Evolutionary conservation across 2,113 vertebrate genomes (phyloP), one percentile per base, ranked within the genome.

Genomic region (Hyaena hyaena): DNA sequence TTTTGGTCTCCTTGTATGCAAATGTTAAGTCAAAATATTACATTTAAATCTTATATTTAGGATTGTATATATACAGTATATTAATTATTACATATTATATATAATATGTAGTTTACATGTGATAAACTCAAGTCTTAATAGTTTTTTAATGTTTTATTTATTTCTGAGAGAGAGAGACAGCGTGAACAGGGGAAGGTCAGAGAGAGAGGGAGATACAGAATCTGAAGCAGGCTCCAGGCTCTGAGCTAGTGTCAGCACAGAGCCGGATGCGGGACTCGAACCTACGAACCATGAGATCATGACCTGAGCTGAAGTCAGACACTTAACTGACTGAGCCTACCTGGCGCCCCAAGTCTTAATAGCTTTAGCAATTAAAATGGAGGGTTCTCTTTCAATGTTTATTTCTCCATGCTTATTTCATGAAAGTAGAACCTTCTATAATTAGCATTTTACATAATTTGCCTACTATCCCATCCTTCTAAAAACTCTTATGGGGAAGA

Each of bases 341-440:
- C 39, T 39, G 39, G 39, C 4, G 39, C 39, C 39, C 39, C 39
- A 39, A 63, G 4, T 43, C n/a, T 68, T 74, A 91, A 92, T 35
- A 90, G 16, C 63, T 93, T 76, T 16, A 89, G 9, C 19, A 73
- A 71, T 86, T 82, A 73, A 23, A 81, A 53, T 50, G 50, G 0
- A 93, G 39, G 11, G 8, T 61, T 90, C 6, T 14, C 14, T 95
- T 83, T 79, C 66, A 8, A 85, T 26, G 88, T 28, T 53, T 82
- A 68, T 68, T 93, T 89, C n/a, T 85, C 50, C 50, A 24, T 33
- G 39, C 88, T 95, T 84, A 15, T 92, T 96, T 96, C 53, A 96
- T 5, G 92, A 79, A 73, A 93, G 17, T 48, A 58, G 50, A 93
- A 84, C 58, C 14, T 83, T 95, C 23, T 71, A 48, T 48, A 61